Evolutionary conservation across 2,113 vertebrate species (phyloP).

Genomic region (Protobothrops flavoviridis): DNA sequence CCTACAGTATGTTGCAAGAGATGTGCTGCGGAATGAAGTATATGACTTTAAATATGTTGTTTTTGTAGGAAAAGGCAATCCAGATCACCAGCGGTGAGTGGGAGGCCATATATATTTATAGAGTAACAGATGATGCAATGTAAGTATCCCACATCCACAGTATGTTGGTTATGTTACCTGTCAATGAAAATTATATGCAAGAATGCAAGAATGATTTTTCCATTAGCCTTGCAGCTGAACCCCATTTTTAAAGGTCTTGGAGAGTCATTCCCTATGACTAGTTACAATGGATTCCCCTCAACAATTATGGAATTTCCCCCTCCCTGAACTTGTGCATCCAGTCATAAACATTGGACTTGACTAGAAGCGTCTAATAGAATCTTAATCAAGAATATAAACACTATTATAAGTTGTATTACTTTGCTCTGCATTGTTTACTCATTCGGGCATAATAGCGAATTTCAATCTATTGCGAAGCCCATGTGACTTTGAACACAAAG

Average conservation of each 20-base stretch:
- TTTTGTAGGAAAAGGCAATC: constrained; percentile 78
- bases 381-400: background rate
- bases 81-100: constrained; percentile 91
- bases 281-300: background rate
- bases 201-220: constrained; percentile 20
- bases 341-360: background rate
- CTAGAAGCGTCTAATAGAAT: background rate
- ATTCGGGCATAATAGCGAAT: background rate
- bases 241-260: background rate
- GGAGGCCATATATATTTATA: constrained; percentile 94
- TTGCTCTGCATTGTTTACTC: background rate
- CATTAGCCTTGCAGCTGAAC: background rate
- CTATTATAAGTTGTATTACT: background rate
- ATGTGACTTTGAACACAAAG: background rate
- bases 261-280: background rate
- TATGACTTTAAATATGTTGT: constrained; percentile 42
- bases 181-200: constrained; percentile 41
- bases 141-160: constrained; percentile 68
- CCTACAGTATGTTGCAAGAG: constrained; percentile 45
- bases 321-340: background rate
- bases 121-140: constrained; percentile 89
- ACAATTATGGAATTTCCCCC: background rate
- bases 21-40: constrained; percentile 55
- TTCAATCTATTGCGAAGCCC: background rate
- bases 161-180: constrained; percentile 47